Evolutionary conservation across 1,140 invertebrate genomes (phyloP).

Genomic region (Aphelenchoides avenae): DNA sequence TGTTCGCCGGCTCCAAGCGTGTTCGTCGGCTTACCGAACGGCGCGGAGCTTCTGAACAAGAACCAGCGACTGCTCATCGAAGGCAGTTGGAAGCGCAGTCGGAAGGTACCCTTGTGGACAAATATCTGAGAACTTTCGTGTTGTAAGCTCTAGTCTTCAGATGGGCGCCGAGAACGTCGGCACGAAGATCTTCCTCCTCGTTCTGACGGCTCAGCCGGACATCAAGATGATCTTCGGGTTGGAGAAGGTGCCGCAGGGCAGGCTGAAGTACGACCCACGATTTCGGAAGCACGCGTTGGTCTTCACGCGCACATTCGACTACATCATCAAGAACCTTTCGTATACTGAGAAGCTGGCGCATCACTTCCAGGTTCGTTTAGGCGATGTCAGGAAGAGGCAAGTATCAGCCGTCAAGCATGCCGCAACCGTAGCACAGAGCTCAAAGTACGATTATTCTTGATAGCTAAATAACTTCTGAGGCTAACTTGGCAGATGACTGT

Average conservation of each 20-base stretch:
- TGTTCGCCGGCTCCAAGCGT: no score
- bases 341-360: constrained; percentile 42
- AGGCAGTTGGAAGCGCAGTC: constrained; percentile 40
- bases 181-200: constrained; percentile 32
- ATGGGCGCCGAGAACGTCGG: constrained; percentile 40
- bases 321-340: constrained; percentile 40
- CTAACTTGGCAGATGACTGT: no score
- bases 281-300: constrained; percentile 38
- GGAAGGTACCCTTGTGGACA: constrained; percentile 28
- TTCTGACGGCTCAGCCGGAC: constrained; percentile 42
- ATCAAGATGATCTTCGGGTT: constrained; percentile 47
- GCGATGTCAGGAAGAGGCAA: background rate
- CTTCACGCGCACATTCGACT: constrained; percentile 35
- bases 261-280: constrained; percentile 26
- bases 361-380: constrained; percentile 31
- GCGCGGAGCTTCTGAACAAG: constrained; percentile 32
- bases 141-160: constrained; percentile 2
- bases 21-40: no score
- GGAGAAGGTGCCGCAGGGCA: constrained; percentile 43
- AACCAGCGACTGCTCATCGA: constrained; percentile 35
- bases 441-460: no score
- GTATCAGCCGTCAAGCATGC: constrained; percentile 11
- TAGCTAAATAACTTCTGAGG: no score
- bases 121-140: background rate
- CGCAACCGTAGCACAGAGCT: no score